A percentile compares a stretch with the other conserved stretches of the same genome.
Evolutionary conservation across 1,140 invertebrate genomes (phyloP).

Genomic region (Episyrphus balteatus): DNA sequence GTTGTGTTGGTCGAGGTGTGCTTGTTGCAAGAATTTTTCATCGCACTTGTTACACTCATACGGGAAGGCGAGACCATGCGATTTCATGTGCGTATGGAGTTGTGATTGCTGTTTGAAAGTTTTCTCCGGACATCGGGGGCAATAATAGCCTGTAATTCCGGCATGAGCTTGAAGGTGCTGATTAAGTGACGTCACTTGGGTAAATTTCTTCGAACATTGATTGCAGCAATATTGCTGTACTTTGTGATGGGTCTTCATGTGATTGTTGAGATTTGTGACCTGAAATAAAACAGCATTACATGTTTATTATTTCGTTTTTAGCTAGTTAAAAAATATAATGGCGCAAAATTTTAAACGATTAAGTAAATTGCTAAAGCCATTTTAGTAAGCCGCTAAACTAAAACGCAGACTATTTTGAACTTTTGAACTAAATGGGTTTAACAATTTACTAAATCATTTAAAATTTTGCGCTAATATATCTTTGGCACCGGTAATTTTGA

Average conservation of each 20-base stretch:
- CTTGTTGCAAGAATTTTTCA: constrained; percentile 35
- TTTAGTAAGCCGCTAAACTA: too few species aligned
- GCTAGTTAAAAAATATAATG: too few species aligned
- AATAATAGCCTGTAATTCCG: constrained; percentile 34
- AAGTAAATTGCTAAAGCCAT: too few species aligned
- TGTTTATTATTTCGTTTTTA: too few species aligned
- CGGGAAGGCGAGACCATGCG: constrained; percentile 31
- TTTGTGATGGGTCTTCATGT: constrained; percentile 37
- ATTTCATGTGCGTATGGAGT: constrained; percentile 36
- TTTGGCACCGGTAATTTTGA: too few species aligned
- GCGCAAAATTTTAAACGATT: too few species aligned
- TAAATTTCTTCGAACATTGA: constrained; percentile 36
- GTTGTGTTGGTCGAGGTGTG: constrained; percentile 32
- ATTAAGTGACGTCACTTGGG: constrained; percentile 36
- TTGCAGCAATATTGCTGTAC: constrained; percentile 37
- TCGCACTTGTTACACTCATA: constrained; percentile 34
- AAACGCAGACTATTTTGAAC: too few species aligned
- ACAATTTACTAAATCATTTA: too few species aligned
- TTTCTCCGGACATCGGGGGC: constrained; percentile 34
- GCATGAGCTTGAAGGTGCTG: constrained; percentile 35
- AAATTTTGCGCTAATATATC: too few species aligned
- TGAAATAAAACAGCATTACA: constrained; percentile 3
- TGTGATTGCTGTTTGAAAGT: constrained; percentile 35
- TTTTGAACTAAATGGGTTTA: too few species aligned
- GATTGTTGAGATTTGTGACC: constrained; percentile 37